Percentiles rank a stretch among this genome's conserved stretches.
phyloP scores from a whole-genome alignment of 2,113 vertebrate genomes.

The Notothenia rossii region DNA sequence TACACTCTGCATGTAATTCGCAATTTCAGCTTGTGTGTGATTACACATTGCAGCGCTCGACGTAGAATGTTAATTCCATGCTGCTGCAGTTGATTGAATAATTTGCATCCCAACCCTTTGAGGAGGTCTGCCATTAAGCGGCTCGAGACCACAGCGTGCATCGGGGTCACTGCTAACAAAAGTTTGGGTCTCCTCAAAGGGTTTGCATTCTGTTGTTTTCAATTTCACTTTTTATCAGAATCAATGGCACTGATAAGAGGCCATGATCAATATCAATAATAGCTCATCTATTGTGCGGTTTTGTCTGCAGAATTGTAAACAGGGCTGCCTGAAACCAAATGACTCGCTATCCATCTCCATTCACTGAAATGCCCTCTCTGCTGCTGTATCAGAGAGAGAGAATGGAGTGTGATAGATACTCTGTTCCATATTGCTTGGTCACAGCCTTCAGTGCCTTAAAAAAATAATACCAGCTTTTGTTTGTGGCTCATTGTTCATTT shows the following conservation, averaged over 20 bases:
- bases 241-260: slow-evolving; percentile 59
- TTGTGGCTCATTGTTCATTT: slow-evolving; percentile 53
- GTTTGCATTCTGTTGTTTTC: slow-evolving; percentile 59
- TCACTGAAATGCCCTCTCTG: slow-evolving; percentile 44
- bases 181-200: slow-evolving; percentile 63
- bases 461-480: slow-evolving; percentile 50
- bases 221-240: slow-evolving; percentile 41
- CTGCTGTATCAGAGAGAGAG: slow-evolving; percentile 47
- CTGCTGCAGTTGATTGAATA: slow-evolving; percentile 19
- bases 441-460: slow-evolving; percentile 50
- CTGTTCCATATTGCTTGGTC: slow-evolving; percentile 54
- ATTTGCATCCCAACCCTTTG: slow-evolving; percentile 64
- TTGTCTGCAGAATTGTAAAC: slow-evolving; percentile 65
- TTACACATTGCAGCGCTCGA: slow-evolving; percentile 42
- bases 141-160: background rate
- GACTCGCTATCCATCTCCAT: slow-evolving; percentile 65
- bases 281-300: slow-evolving; percentile 64
- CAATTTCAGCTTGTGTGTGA: slow-evolving; percentile 39
- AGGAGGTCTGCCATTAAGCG: slow-evolving; percentile 26
- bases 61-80: slow-evolving; percentile 4
- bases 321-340: slow-evolving; percentile 57
- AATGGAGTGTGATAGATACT: slow-evolving; percentile 59
- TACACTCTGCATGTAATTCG: slow-evolving; percentile 65
- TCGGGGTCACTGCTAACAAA: slow-evolving; percentile 12
- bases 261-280: slow-evolving; percentile 76